phyloP scores from a whole-genome alignment of 2,888 invertebrate genomes.

The Microplitis manilae region DNA sequence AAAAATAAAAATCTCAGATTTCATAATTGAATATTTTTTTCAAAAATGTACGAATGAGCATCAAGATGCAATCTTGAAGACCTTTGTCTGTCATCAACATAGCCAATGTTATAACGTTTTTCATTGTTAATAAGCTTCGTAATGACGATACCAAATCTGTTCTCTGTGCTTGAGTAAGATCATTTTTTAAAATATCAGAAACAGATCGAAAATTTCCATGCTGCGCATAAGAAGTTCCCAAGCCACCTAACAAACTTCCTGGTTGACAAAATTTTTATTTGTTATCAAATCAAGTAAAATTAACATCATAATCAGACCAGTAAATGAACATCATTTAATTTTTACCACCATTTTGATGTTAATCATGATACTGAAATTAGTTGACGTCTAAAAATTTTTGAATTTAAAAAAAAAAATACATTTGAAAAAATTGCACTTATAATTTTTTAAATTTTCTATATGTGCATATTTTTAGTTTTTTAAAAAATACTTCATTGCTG shows the following conservation, averaged over 20 bases:
- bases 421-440: too few relatives aligned
- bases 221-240: slow-evolving; percentile 31
- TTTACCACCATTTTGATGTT: not conserved
- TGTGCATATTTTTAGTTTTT: too few relatives aligned
- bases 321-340: not conserved
- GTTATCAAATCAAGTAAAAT: too few relatives aligned
- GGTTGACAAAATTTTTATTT: too few relatives aligned
- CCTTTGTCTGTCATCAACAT: slow-evolving; percentile 30
- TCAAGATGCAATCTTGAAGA: slow-evolving; percentile 16
- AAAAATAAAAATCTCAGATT: too few relatives aligned
- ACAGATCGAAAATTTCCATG: slow-evolving; percentile 49
- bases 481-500: not conserved
- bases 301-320: too few relatives aligned
- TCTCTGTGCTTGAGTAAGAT: slow-evolving; percentile 43
- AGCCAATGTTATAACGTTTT: slow-evolving; percentile 46
- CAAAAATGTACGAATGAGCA: too few relatives aligned
- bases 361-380: too few relatives aligned
- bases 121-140: slow-evolving; percentile 34
- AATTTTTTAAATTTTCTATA: too few relatives aligned
- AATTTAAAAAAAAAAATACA: not conserved
- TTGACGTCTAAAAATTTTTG: too few relatives aligned
- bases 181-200: slow-evolving; percentile 46
- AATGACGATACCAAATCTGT: slow-evolving; percentile 42
- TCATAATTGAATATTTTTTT: too few relatives aligned
- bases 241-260: slow-evolving; percentile 44